Conservation (phyloP, 2,888 invertebrate species). For the Drosophila anomelani region DNA sequence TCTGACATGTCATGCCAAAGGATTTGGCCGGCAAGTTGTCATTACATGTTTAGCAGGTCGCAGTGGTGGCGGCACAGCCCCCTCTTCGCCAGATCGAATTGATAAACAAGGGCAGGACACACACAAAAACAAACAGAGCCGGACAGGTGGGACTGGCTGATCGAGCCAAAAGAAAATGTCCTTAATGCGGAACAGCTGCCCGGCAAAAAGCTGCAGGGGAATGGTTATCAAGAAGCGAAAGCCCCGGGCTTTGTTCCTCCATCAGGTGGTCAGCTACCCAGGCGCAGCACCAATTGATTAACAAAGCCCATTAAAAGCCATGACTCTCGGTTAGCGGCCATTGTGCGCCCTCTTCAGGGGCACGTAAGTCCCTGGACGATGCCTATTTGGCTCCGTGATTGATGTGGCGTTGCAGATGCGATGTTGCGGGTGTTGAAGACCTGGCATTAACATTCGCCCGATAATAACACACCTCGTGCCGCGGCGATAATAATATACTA, state of each 20-base stretch:
- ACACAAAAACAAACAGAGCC: conserved; percentile 43
- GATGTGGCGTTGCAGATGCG: conserved; percentile 63
- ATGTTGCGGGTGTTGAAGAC: conserved; percentile 75
- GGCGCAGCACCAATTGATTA: conserved; percentile 58
- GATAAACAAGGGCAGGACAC: conserved; percentile 56
- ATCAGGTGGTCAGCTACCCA: conserved; percentile 31
- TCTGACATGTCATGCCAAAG: conserved; percentile 70
- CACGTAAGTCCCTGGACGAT: conserved; percentile 37
- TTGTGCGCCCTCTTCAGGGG: conserved; percentile 57
- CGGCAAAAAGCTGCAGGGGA: conserved; percentile 16
- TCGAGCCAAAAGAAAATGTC: conserved; percentile 18
- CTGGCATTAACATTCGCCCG: conserved; percentile 47
- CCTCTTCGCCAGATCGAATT: conserved; percentile 32
- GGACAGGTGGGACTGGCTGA: conserved; percentile 40
- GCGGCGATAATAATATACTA: conserved; percentile 58
- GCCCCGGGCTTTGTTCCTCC: conserved; percentile 13
- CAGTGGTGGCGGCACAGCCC: conserved; percentile 1
- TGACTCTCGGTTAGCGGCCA: conserved; percentile 74
- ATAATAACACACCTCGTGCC: conserved; percentile 61
- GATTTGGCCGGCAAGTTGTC: conserved; percentile 70
- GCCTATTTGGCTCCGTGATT: conserved; percentile 72
- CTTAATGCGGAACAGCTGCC: conserved; percentile 28
- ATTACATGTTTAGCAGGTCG: conserved; percentile 67
- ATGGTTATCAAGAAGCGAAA: conserved; percentile 8
- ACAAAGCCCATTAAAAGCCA: conserved; percentile 79